Base-by-base conservation (phyloP, 2,888 invertebrate genomes). In the Selenia dentaria region DNA sequence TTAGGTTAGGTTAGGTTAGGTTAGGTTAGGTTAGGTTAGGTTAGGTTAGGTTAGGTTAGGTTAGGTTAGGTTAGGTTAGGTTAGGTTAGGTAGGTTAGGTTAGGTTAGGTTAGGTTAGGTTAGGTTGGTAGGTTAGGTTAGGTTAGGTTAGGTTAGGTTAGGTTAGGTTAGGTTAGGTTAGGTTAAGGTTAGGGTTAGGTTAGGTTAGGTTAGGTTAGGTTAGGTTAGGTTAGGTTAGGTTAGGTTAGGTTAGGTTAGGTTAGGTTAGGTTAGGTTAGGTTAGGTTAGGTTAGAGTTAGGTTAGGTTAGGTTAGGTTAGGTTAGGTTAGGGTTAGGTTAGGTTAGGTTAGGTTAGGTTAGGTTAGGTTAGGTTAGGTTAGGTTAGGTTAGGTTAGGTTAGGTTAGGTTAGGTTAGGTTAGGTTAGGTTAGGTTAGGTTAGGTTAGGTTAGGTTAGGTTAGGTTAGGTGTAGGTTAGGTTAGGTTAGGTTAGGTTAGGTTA, bases 71-170 rank as follows among this genome's bases (percentile, higher is more conserved):
- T 55, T 55, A 58, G 58, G 55, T 58, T 54, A 16, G 16, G n/a
- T n/a, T n/a, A n/a, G n/a, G n/a, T n/a, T n/a, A n/a, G n/a, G n/a
- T n/a, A n/a, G n/a, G n/a, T n/a, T n/a, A n/a, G n/a, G n/a, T n/a
- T n/a, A n/a, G n/a, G n/a, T n/a, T n/a, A n/a, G n/a, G n/a, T n/a
- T n/a, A n/a, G n/a, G n/a, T n/a, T n/a, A n/a, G n/a, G n/a, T n/a
- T n/a, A n/a, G n/a, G n/a, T n/a, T n/a, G n/a, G n/a, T n/a, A n/a
- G n/a, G n/a, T n/a, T n/a, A n/a, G n/a, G n/a, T n/a, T n/a, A n/a
- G n/a, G n/a, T n/a, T 16, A 55, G 55, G 54, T 58, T 58, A 58
- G 53, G 52, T 58, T 54, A 53, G 55, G 55, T 55, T 56, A 56
- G 55, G 54, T 54, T 54, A 58, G 58, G 46, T 49, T 46, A 46